Evolutionary conservation across 1,140 invertebrate genomes (phyloP).

Genomic region (Manduca sexta): DNA sequence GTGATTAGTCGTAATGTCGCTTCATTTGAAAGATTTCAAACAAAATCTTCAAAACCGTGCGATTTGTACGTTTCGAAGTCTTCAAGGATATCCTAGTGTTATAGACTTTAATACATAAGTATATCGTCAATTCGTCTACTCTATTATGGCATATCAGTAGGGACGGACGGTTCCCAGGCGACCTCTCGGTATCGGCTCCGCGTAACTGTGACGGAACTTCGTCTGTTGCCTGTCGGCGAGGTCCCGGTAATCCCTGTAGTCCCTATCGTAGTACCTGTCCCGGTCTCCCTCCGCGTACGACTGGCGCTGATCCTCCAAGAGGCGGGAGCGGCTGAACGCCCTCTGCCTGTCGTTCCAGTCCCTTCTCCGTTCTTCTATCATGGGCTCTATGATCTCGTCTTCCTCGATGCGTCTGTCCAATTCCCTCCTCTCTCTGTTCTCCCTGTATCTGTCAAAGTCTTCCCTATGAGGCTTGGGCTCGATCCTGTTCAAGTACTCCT

Average conservation of each 20-base stretch:
- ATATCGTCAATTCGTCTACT: constrained; percentile 5
- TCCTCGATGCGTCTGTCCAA: constrained; percentile 61
- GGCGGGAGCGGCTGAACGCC: constrained; percentile 58
- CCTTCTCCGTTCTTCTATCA: constrained; percentile 58
- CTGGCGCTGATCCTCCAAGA: constrained; percentile 61
- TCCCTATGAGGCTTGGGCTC: constrained; percentile 56
- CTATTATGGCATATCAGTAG: constrained; percentile 68
- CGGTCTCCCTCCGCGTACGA: constrained; percentile 55
- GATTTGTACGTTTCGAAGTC: constrained; percentile 10
- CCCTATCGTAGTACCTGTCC: constrained; percentile 61
- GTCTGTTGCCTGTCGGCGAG: constrained; percentile 58
- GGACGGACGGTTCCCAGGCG: constrained; percentile 66
- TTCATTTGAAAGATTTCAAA: too few relatives aligned
- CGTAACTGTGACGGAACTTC: constrained; percentile 69
- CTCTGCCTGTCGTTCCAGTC: constrained; percentile 62
- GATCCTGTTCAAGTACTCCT: constrained; percentile 58
- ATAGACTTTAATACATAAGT: not conserved
- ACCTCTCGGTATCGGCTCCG: constrained; percentile 65
- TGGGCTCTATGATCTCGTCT: constrained; percentile 65
- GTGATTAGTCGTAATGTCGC: too few relatives aligned
- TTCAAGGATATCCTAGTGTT: constrained; percentile 2
- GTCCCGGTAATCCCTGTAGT: constrained; percentile 59
- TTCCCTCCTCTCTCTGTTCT: constrained; percentile 51
- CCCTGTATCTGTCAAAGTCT: constrained; percentile 52
- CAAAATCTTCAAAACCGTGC: not conserved